Evolutionary conservation across 2,113 vertebrate genomes (phyloP).

Genomic region (Syngnathoides biaculeatus): DNA sequence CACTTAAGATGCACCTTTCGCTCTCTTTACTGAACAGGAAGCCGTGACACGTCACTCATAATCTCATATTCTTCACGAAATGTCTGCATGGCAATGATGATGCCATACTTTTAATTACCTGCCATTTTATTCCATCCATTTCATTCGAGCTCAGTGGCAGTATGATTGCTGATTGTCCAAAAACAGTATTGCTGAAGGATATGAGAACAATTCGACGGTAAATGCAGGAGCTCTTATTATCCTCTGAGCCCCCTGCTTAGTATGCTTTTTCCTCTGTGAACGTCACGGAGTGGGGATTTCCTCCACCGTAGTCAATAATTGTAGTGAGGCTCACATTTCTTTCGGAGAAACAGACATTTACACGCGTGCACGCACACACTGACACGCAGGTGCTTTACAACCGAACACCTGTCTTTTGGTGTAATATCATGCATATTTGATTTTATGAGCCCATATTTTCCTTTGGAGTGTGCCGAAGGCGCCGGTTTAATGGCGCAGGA

Average conservation of each 20-base stretch:
- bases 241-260: slow-evolving; percentile 48
- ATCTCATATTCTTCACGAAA: too few species aligned
- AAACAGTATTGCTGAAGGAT: not conserved
- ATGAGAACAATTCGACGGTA: slow-evolving; percentile 3
- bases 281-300: slow-evolving; percentile 48
- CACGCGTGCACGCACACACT: not conserved
- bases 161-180: not conserved
- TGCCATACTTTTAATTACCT: too few species aligned
- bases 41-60: too few species aligned
- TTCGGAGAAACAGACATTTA: slow-evolving; percentile 18
- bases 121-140: too few species aligned
- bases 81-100: too few species aligned
- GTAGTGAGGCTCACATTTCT: slow-evolving; percentile 36
- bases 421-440: slow-evolving; percentile 30
- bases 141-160: too few species aligned
- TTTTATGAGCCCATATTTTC: slow-evolving; percentile 33
- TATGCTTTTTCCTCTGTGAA: slow-evolving; percentile 46
- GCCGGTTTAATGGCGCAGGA: slow-evolving; percentile 21
- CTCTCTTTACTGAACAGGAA: too few species aligned
- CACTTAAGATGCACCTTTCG: too few species aligned
- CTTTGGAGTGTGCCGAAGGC: slow-evolving; percentile 14
- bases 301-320: slow-evolving; percentile 53
- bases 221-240: slow-evolving; percentile 33
- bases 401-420: slow-evolving; percentile 20
- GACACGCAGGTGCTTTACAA: slow-evolving; percentile 8